Evolutionary conservation across 2,888 invertebrate species (phyloP), one percentile per base, ranked within the genome.

Genomic region (Philhelius pedissequus): DNA sequence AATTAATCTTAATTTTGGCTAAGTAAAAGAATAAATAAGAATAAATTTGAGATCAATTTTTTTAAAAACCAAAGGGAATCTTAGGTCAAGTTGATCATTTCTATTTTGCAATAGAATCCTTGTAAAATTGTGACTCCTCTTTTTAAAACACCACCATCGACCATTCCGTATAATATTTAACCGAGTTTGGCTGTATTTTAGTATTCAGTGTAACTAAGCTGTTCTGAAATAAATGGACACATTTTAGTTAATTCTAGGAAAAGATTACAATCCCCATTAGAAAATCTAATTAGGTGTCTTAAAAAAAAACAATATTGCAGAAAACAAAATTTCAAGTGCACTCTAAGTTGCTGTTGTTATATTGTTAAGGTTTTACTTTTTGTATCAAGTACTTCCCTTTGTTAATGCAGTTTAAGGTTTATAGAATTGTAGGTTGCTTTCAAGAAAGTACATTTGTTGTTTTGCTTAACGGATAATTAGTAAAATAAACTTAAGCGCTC

Each of bases 251-350:
- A 62, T 62, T 43, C 60, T 43, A 43, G 27, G 60, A 62, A 62
- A 15, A 43, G 25, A 43, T 43, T 62, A 27, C 7, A 27, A 60
- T 58, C 9, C 18, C 20, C 22, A 22, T 0, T 32, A 64, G 22
- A 38, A 48, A 78, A 76, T 76, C 68, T 69, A 76, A 76, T 76
- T 69, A 76, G n/a, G n/a, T n/a, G n/a, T n/a, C n/a, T n/a, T n/a
- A 25, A 43, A 9, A 60, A 45, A 48, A 27, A 13, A 50, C n/a
- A 8, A 70, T 38, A 27, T 54, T 70, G 35, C 27, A 18, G 54
- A 56, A 64, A 56, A 40, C 43, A 32, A n/a, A 62, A 43, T 77
- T 66, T 52, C 50, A 60, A 68, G 76, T 13, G 35, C 30, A 38
- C 60, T 27, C 27, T 43, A n/a, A n/a, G n/a, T 62, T 54, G 1